Percentiles rank a stretch among this genome's conserved stretches.
These are phyloP conservation scores for Tetranychus cinnabarinus DNA, from an alignment of 1,140 invertebrate genomes.

Conservation along the genomic window DNA sequence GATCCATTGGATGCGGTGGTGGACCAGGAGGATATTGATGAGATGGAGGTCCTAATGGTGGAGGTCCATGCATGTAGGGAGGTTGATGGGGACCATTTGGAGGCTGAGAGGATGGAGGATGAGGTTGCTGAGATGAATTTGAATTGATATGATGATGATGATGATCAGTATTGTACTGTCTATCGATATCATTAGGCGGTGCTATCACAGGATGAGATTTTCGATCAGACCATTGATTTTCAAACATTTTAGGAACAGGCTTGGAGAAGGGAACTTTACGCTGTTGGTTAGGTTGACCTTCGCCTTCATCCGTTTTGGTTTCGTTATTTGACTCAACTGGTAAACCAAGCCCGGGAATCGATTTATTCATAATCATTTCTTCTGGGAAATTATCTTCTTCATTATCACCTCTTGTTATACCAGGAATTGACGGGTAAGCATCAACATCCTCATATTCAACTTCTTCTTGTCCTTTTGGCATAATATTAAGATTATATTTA, in stretches of 20 bases:
- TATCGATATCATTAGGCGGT: not conserved
- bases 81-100: not conserved
- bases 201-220: not conserved
- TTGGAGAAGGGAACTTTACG: slow-evolving; percentile 59
- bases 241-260: slow-evolving; percentile 82
- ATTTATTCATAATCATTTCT: slow-evolving; percentile 18
- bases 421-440: slow-evolving; percentile 41
- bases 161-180: not conserved
- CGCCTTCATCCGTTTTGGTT: slow-evolving; percentile 31
- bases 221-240: slow-evolving; percentile 49
- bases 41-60: not conserved
- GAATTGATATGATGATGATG: not conserved
- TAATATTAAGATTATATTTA: slow-evolving; percentile 75
- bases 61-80: not conserved
- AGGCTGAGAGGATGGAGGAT: not conserved
- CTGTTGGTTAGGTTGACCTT: slow-evolving; percentile 6
- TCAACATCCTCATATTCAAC: slow-evolving; percentile 39
- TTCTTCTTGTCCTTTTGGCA: slow-evolving; percentile 47
- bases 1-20: not conserved
- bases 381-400: slow-evolving; percentile 21
- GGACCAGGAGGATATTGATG: not conserved
- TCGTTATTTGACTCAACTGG: slow-evolving; percentile 21
- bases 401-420: slow-evolving; percentile 73
- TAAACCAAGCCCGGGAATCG: slow-evolving; percentile 66
- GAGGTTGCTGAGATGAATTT: not conserved